Evolutionary conservation across 2,113 vertebrate species (phyloP).

Genomic region (Lophochroa leadbeateri): DNA sequence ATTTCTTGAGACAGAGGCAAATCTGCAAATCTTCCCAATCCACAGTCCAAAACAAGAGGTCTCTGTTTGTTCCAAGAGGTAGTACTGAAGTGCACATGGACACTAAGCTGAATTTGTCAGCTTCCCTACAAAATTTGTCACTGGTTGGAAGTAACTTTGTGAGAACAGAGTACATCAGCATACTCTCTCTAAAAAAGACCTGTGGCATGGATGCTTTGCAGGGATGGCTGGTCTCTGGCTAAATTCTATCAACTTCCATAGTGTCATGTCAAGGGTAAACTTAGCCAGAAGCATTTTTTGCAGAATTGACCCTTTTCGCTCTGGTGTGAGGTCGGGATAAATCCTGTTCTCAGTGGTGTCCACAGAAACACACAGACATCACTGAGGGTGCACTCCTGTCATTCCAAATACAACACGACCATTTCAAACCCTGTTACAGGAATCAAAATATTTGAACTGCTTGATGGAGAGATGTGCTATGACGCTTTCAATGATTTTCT

Average conservation of each 20-base stretch:
- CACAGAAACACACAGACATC: background rate
- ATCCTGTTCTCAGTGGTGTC: background rate
- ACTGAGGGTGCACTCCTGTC: background rate
- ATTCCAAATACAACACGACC: background rate
- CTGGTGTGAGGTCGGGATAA: background rate
- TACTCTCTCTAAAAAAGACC: background rate
- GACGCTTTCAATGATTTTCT: background rate
- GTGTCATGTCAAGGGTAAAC: background rate
- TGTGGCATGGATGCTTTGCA: background rate
- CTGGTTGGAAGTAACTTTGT: background rate
- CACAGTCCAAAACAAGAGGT: background rate
- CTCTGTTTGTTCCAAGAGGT: background rate
- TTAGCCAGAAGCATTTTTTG: background rate
- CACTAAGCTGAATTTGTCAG: background rate
- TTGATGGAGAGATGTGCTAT: conserved; percentile 27
- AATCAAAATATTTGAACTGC: conserved; percentile 22
- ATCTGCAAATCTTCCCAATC: background rate
- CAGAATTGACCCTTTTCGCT: background rate
- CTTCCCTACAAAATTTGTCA: background rate
- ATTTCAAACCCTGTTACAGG: conserved; percentile 38
- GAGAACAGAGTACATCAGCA: background rate
- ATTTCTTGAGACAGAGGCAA: background rate
- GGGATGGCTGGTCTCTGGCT: background rate
- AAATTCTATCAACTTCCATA: background rate
- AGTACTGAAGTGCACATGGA: background rate